Evolutionary conservation across 2,113 vertebrate genomes (phyloP).

Genomic region (Lutjanus erythropterus): DNA sequence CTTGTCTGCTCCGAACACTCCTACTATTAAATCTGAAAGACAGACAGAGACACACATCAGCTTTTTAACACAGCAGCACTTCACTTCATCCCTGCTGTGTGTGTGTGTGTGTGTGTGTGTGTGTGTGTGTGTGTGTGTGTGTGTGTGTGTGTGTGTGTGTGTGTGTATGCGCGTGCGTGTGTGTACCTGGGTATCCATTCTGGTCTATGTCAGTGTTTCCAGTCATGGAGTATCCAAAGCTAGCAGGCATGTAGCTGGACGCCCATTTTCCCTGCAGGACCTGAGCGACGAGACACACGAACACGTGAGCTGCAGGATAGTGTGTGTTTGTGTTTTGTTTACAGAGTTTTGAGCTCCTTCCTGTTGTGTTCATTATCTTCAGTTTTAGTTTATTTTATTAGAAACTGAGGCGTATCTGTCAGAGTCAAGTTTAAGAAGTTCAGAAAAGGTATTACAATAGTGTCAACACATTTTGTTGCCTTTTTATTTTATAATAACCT

Average conservation of each 20-base stretch:
- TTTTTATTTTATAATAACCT: no score
- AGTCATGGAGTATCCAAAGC: conserved; percentile 96
- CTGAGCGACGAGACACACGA: conserved; percentile 59
- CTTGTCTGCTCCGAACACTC: conserved; percentile 95
- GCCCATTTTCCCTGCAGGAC: conserved; percentile 93
- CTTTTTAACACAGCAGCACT: conserved; percentile 27
- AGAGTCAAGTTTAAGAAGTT: no score
- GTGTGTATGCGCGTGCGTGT: conserved; percentile 20
- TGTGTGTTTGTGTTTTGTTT: no score
- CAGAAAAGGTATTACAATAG: no score
- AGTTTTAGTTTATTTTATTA: no score
- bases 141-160: conserved; percentile 5
- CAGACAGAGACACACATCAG: conserved; percentile 51
- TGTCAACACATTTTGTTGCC: no score
- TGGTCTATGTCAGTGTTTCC: conserved; percentile 94
- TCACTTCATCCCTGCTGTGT: conserved; percentile 7
- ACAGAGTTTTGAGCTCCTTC: no score
- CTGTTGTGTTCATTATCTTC: no score
- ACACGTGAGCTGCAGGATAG: no score
- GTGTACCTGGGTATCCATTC: conserved; percentile 95
- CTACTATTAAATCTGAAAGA: conserved; percentile 92
- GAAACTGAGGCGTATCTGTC: no score
- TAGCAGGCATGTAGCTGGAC: conserved; percentile 91
- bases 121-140: background rate
- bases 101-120: background rate